Base-by-base conservation (phyloP, 2,888 invertebrate species). In the Cephus nigrinus region DNA sequence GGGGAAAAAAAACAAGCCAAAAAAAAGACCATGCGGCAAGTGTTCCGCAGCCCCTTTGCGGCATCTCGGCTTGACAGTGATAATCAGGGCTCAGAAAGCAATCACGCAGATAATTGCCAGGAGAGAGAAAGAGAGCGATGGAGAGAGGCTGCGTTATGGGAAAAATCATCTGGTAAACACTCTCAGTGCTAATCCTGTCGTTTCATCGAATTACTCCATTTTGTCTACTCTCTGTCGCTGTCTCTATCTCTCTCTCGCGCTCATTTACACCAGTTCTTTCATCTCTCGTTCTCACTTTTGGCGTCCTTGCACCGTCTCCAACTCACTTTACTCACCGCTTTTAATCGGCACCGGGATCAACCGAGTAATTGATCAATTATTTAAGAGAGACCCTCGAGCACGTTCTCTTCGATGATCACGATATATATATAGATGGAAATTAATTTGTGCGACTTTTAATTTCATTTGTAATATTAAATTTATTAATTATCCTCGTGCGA, bases 161-260 rank as follows among this genome's bases (percentile, higher is more conserved):
- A 87, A 88, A 88, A 88, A 88, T 88, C 85, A 83, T 75, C 87
- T 79, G 74, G 84, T 85, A 88, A 88, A 88, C 87, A 88, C 85
- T 86, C 84, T 84, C 81, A 81, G 82, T 80, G 84, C 83, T 87
- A 87, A 89, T 88, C 87, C 84, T 74, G 69, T 74, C 78, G 76
- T 76, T 74, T 78, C 36, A 78, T 74, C 74, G 74, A 32, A 71
- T 31, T 55, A 55, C 55, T 55, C 9, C 55, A 55, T 55, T 55
- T 55, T 55, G 55, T 55, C 55, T 55, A 55, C 55, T 55, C 55
- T 31, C 31, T 69, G 5, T 33, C 33, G 4, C 15, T 71, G 31
- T 23, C 69, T 75, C 72, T 72, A 71, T 72, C 78, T 76, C 69
- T 75, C 75, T 32, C 77, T 35, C 77, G 33, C 35, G 35, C 72